A percentile compares a stretch with the other conserved stretches of the same genome.
Evolutionary conservation across 2,888 invertebrate species (phyloP).

Genomic region (Thecophora atra): DNA sequence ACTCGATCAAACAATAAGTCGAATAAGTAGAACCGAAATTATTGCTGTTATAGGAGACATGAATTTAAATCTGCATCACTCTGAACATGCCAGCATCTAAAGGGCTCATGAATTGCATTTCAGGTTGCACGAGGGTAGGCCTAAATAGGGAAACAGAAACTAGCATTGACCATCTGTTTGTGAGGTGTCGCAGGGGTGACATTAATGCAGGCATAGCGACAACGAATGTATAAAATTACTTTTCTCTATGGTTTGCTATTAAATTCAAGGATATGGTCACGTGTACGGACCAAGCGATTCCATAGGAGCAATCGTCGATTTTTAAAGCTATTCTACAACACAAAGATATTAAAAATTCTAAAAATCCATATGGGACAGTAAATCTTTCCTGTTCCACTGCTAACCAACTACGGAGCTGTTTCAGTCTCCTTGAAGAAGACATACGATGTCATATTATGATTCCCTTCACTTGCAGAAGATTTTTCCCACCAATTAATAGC

Average conservation of each 20-base stretch:
- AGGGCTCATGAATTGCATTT: not conserved
- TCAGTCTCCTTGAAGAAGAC: too few species aligned
- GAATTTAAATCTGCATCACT: slow-evolving; percentile 1
- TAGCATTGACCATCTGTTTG: slow-evolving; percentile 16
- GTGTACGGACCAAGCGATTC: too few species aligned
- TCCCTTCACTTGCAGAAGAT: too few species aligned
- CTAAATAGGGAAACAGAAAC: not conserved
- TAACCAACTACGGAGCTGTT: not conserved
- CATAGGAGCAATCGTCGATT: too few species aligned
- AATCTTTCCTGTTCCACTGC: too few species aligned
- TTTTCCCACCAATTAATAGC: too few species aligned
- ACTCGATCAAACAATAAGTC: not conserved
- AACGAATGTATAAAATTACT: slow-evolving; percentile 1
- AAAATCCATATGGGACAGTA: not conserved
- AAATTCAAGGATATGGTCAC: not conserved
- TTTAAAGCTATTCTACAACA: too few species aligned
- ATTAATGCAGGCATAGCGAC: not conserved
- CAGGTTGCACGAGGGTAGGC: slow-evolving; percentile 13
- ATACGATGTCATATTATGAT: too few species aligned
- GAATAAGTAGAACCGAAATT: not conserved
- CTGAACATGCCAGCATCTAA: slow-evolving; percentile 1
- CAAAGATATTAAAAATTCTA: not conserved
- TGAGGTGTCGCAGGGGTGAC: not conserved
- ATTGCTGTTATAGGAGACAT: slow-evolving; percentile 6
- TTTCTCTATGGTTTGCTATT: not conserved